phyloP scores from a whole-genome alignment of 92 coral and sea anemone species.

The Porites lobata region DNA sequence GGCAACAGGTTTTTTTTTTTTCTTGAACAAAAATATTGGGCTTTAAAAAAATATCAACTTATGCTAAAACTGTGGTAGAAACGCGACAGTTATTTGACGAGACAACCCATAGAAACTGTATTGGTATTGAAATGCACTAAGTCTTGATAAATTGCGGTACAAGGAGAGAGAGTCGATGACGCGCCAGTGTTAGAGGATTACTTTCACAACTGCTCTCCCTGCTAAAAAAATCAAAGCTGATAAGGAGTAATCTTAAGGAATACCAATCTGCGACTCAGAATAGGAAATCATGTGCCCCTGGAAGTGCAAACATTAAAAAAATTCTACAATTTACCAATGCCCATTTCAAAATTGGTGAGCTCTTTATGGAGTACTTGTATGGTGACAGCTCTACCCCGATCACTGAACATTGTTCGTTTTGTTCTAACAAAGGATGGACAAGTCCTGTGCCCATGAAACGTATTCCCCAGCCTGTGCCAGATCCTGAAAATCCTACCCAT shows the following conservation, averaged over 20 bases:
- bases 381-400: conserved; percentile 10
- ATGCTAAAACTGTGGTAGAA: too few relatives aligned
- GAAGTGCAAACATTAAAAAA: conserved; percentile 55
- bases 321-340: conserved; percentile 34
- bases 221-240: neutral
- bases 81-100: too few relatives aligned
- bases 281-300: conserved; percentile 43
- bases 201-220: neutral
- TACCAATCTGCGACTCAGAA: conserved; percentile 5
- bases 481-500: conserved; percentile 34
- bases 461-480: conserved; percentile 39
- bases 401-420: conserved; percentile 18
- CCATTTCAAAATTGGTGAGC: conserved; percentile 31
- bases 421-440: conserved; percentile 8
- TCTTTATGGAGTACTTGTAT: conserved; percentile 18
- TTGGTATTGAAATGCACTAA: too few relatives aligned
- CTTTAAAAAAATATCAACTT: too few relatives aligned
- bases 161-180: neutral
- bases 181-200: conserved; percentile 1
- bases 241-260: neutral
- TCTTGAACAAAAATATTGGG: too few relatives aligned
- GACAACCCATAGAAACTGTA: too few relatives aligned
- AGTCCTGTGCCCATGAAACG: conserved; percentile 23
- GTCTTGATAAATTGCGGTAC: neutral
- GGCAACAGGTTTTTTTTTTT: too few relatives aligned